phyloP scores from a whole-genome alignment of 2,113 vertebrate genomes.

The Xiphophorus hellerii region DNA sequence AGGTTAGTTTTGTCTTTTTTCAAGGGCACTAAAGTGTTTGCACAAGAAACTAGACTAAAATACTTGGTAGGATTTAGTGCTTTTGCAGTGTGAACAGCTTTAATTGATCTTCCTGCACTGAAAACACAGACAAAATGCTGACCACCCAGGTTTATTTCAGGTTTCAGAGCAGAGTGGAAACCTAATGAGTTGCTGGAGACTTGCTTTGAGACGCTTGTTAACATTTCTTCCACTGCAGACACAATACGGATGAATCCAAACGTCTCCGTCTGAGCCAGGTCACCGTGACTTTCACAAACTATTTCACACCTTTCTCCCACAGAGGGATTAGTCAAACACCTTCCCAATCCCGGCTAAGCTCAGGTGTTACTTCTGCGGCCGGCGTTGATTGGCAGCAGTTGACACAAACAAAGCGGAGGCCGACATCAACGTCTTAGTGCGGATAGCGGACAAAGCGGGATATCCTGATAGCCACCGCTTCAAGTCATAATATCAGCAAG shows the following conservation, averaged over 20 bases:
- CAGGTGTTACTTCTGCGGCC: conserved; percentile 24
- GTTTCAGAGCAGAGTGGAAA: conserved; percentile 13
- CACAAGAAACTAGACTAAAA: too few species aligned
- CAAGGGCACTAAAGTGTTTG: too few species aligned
- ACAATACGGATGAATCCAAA: conserved; percentile 12
- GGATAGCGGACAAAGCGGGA: conserved; percentile 46
- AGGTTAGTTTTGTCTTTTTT: too few species aligned
- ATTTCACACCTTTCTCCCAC: conserved; percentile 20
- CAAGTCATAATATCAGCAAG: conserved; percentile 60
- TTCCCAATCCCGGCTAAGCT: conserved; percentile 47
- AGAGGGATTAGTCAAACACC: conserved; percentile 31
- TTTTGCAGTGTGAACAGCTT: not conserved
- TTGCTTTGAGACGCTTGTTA: conserved; percentile 10
- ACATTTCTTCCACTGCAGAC: not conserved
- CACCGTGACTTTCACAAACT: conserved; percentile 26
- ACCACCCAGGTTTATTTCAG: not conserved
- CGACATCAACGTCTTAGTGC: conserved; percentile 37
- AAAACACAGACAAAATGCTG: not conserved
- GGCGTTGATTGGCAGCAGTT: conserved; percentile 61
- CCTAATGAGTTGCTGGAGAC: conserved; percentile 38
- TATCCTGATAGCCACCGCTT: conserved; percentile 58
- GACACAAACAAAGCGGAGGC: conserved; percentile 33
- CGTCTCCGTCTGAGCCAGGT: not conserved
- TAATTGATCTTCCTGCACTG: not conserved
- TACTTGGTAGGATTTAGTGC: too few species aligned